Base-by-base conservation (phyloP, 2,888 invertebrate species). In the Pseudolycoriella hygida region DNA sequence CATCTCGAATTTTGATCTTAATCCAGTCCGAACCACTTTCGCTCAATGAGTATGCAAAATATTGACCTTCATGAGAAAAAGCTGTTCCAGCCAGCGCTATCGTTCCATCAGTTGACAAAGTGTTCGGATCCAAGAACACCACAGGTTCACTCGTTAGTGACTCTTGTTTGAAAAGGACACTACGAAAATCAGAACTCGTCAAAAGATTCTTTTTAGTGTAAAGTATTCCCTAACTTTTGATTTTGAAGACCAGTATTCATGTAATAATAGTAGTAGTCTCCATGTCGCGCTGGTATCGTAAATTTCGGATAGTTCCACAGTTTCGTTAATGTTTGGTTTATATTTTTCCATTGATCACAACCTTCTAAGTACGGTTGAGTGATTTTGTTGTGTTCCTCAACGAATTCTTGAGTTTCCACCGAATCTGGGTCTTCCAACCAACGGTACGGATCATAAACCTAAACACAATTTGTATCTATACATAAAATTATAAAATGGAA, bases 261-360 rank as follows among this genome's bases (percentile, higher is more conserved):
- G 56, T 77, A 85, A 66, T 87, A 93, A 66, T 87, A 97, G 64
- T 93, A 98, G 44, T 55, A 57, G 15, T 59, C 69, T 3, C 94
- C 96, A 55, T 83, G 75, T 54, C 76, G 76, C 56, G 74, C 76
- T 0, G 94, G 94, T 53, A 86, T 84, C 2, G 87, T 82, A 66
- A 84, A 90, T 68, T 93, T 94, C n/a, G 92, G 88, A 66, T 87
- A 96, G 64, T 98, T 85, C 93, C 93, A 94, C 20, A 94, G 68
- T 54, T 88, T 81, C 0, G 85, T 93, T 20, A 97, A 71, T 51
- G 87, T 76, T 43, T 75, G 69, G 55, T 81, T 77, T 47, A 97
- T 74, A 53, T 77, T 75, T 10, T 75, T 67, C 59, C 84, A 80
- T 42, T 76, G 72, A 0, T 77, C 71, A 56, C 86, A 92, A 17